Evolutionary conservation across 2,113 vertebrate genomes (phyloP).

Genomic region (Ciconia boyciana): DNA sequence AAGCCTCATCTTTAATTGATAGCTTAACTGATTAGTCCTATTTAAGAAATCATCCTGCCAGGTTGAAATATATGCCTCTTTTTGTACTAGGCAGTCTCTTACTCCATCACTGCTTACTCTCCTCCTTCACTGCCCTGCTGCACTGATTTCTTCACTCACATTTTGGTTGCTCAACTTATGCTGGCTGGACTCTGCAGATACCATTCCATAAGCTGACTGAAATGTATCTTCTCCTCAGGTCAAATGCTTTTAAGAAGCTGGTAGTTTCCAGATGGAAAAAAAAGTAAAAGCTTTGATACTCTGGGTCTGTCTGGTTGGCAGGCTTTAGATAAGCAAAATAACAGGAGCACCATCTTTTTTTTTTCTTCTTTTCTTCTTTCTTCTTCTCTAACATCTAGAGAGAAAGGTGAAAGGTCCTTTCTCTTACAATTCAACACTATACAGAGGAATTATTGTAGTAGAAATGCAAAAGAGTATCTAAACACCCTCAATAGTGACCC

Average conservation of each 20-base stretch:
- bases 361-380: neutral
- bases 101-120: neutral
- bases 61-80: constrained; percentile 33
- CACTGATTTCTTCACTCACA: constrained; percentile 13
- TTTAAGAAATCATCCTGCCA: constrained; percentile 47
- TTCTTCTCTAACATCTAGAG: neutral
- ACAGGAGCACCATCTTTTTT: neutral
- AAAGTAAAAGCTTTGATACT: constrained; percentile 26
- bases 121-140: neutral
- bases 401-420: neutral
- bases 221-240: constrained; percentile 43
- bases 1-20: constrained; percentile 46
- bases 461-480: neutral
- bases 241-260: constrained; percentile 49
- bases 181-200: constrained; percentile 15
- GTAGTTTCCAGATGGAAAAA: neutral
- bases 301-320: neutral
- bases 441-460: neutral
- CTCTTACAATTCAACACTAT: neutral
- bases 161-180: constrained; percentile 29
- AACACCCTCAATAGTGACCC: neutral
- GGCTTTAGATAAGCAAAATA: constrained; percentile 18
- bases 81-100: neutral
- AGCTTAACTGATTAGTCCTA: neutral
- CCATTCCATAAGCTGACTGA: constrained; percentile 17